A percentile compares a stretch with the other conserved stretches of the same genome.
phyloP scores from a whole-genome alignment of 2,797 vertebrate genomes.

The Centroberyx gerrardi region DNA sequence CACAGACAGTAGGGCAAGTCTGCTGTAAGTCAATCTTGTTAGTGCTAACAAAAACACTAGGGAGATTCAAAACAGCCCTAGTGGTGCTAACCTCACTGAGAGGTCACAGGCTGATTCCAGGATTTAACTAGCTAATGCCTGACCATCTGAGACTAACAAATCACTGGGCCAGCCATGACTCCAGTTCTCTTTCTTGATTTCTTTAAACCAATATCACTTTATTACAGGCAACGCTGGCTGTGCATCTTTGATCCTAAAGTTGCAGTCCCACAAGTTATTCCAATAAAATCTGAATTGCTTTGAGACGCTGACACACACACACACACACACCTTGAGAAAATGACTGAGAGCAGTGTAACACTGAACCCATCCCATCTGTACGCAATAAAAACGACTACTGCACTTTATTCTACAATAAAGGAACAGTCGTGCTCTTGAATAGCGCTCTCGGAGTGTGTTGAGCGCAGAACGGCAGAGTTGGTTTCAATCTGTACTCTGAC shows the following conservation, averaged over 20 bases:
- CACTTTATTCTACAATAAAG: constrained; percentile 72
- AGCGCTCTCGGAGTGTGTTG: constrained; percentile 66
- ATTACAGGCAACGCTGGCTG: background rate
- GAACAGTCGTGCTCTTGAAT: constrained; percentile 70
- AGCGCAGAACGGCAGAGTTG: constrained; percentile 74
- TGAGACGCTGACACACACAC: constrained; percentile 43
- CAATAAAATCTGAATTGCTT: constrained; percentile 51
- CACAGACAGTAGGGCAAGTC: constrained; percentile 72
- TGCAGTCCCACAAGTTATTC: constrained; percentile 30
- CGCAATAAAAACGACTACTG: constrained; percentile 67
- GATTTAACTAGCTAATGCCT: constrained; percentile 62
- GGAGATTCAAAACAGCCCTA: constrained; percentile 72
- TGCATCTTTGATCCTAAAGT: constrained; percentile 22
- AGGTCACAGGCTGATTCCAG: constrained; percentile 65
- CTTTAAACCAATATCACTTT: constrained; percentile 38
- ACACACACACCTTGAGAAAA: constrained; percentile 50
- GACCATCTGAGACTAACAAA: constrained; percentile 69
- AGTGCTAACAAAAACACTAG: constrained; percentile 72
- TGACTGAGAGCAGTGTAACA: constrained; percentile 50
- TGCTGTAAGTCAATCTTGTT: constrained; percentile 79
- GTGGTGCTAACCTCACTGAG: constrained; percentile 70
- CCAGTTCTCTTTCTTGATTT: constrained; percentile 14
- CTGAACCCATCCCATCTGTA: constrained; percentile 67
- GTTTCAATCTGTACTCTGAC: constrained; percentile 79
- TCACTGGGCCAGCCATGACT: constrained; percentile 42